Percentiles rank a stretch among this genome's conserved stretches.
Conservation (phyloP, 2,113 vertebrate species). For the Stictonetta naevosa region DNA sequence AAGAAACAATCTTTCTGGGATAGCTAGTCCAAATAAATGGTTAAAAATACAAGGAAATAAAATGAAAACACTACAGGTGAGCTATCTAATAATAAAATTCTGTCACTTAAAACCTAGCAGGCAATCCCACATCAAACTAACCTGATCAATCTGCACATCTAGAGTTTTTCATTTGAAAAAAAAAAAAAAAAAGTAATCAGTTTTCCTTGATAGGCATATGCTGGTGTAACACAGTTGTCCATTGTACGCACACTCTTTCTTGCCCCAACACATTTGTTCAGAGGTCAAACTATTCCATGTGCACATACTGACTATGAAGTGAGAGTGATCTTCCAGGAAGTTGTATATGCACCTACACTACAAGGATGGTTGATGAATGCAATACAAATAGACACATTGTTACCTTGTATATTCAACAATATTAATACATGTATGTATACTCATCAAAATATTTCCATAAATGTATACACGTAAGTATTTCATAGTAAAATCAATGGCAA, state of each 20-base stretch:
- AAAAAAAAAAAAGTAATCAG: not conserved
- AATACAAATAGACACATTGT: not conserved
- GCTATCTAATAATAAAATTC: not conserved
- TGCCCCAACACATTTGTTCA: rapidly evolving
- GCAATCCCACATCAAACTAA: not conserved
- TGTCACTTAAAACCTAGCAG: not conserved
- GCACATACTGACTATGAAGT: not conserved
- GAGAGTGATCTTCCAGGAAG: not conserved
- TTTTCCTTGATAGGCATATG: not conserved
- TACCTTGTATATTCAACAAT: not conserved
- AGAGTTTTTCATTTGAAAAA: not conserved
- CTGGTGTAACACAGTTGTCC: not conserved
- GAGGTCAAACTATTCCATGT: not conserved
- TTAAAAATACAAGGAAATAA: not conserved
- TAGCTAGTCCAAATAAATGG: not conserved
- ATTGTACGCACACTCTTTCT: rapidly evolving
- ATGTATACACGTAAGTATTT: not conserved
- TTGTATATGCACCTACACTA: not conserved
- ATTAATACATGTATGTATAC: not conserved
- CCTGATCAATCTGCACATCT: not conserved
- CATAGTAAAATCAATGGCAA: not conserved
- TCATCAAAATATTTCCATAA: not conserved
- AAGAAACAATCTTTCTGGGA: not conserved
- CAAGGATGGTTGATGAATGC: not conserved
- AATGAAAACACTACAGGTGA: not conserved